Evolutionary conservation across 2,797 vertebrate genomes (phyloP).

Genomic region (Urophycis tenuis): DNA sequence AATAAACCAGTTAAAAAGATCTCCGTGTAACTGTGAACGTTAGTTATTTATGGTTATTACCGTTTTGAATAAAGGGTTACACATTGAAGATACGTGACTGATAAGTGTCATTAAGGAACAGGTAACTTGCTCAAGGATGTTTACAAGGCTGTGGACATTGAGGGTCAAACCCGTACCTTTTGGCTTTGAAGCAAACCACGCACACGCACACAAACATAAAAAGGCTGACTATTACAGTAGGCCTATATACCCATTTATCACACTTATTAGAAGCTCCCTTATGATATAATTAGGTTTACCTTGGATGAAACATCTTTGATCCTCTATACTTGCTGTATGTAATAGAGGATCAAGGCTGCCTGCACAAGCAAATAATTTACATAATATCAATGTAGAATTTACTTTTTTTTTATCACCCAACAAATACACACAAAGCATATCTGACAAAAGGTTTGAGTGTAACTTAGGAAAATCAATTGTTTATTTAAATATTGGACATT

Average conservation of each 20-base stretch:
- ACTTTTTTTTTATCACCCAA: background rate
- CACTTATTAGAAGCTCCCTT: background rate
- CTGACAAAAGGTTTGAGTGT: background rate
- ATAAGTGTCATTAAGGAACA: too few relatives aligned
- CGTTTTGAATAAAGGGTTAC: too few relatives aligned
- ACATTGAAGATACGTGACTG: too few relatives aligned
- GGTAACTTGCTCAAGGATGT: too few relatives aligned
- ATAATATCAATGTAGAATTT: slow-evolving; percentile 7
- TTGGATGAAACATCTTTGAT: slow-evolving; percentile 9
- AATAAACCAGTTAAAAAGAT: too few relatives aligned
- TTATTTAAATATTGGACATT: slow-evolving; percentile 46
- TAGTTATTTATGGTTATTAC: too few relatives aligned
- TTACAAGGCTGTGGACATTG: too few relatives aligned
- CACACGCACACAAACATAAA: background rate
- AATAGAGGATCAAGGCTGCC: slow-evolving; percentile 19
- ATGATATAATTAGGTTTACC: slow-evolving; percentile 19
- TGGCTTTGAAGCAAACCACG: background rate
- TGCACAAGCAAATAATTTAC: slow-evolving; percentile 12
- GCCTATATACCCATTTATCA: background rate
- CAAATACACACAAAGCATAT: background rate
- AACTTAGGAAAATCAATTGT: background rate
- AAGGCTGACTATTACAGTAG: background rate
- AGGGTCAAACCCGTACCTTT: too few relatives aligned
- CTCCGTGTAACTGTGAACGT: too few relatives aligned
- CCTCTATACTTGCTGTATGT: slow-evolving; percentile 6